phyloP scores from a whole-genome alignment of 2,797 vertebrate genomes.

The Peromyscus attwateri region DNA sequence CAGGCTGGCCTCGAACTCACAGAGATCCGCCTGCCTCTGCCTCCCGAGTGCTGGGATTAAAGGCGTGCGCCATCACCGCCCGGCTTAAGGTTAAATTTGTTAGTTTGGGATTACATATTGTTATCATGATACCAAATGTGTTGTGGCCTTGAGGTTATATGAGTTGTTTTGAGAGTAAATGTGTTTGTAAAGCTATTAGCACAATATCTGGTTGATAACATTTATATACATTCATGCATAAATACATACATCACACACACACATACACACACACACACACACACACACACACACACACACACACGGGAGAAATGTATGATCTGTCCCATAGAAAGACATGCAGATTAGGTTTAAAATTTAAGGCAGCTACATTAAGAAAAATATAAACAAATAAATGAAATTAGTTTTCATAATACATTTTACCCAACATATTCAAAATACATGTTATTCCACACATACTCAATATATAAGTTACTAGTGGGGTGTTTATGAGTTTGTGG shows the following conservation, averaged over 20 bases:
- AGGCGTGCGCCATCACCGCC: too few species aligned
- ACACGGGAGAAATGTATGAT: background rate
- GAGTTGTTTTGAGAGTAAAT: background rate
- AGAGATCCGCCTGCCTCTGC: too few species aligned
- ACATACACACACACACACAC: too few species aligned
- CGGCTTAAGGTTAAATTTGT: background rate
- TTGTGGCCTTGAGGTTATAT: background rate
- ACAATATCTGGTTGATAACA: background rate
- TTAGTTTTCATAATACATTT: slow-evolving; percentile 22
- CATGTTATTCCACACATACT: background rate
- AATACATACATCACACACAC: background rate
- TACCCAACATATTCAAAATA: slow-evolving; percentile 1
- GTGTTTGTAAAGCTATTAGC: background rate
- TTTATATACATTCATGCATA: background rate
- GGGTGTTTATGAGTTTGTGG: background rate
- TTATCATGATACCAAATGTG: background rate
- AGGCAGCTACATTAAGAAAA: background rate
- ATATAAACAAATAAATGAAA: slow-evolving; percentile 22
- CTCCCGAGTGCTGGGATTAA: too few species aligned
- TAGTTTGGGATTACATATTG: background rate
- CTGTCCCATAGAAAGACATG: background rate
- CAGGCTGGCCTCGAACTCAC: too few species aligned
- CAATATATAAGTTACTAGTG: slow-evolving; percentile 2
- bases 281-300: background rate
- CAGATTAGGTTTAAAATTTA: background rate